Evolutionary conservation across 2,888 invertebrate species (phyloP), one percentile per base, ranked within the genome.

Genomic region (Macroteleia sp.): DNA sequence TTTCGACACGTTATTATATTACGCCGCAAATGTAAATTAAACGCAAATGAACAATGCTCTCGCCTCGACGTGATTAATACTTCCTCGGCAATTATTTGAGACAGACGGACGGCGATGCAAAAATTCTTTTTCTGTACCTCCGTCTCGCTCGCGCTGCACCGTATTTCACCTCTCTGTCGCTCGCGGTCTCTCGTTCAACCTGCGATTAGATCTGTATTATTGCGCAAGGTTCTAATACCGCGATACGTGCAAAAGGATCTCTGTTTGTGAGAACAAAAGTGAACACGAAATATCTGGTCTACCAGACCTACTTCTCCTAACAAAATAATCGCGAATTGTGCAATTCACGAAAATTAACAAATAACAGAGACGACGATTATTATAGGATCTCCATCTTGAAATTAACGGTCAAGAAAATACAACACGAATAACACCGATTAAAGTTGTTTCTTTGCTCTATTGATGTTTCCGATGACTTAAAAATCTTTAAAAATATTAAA

Each of bases 11-110:
- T 78, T 74, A 70, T 78, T 78, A 78, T 78, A 78, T 78, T 74
- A 74, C 74, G 78, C 70, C 61, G 78, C 59, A 66, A 78, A 78
- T 78, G 74, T 74, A 74, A 78, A 74, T 78, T 74, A 78, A 78
- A 66, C 69, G 78, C 70, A 70, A 69, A 70, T 74, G 78, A 78
- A 74, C 78, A 74, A 78, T 78, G 78, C 74, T 74, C 66, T 59
- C 70, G 70, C 41, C 22, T 17, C 41, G 36, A 54, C 67, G 70
- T 70, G 74, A 78, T 78, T 78, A 74, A 74, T 78, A 78, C 74
- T 74, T 78, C 59, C 69, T 59, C 74, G 62, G 67, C 62, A 73
- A 78, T 78, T 78, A 67, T 69, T 78, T 73, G 50, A 71, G 71
- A 71, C 66, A 54, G 54, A 52, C 57, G 42, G 20, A 64, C 61